Conservation (phyloP, 2,797 vertebrate genomes). For the Nannoperca australis region DNA sequence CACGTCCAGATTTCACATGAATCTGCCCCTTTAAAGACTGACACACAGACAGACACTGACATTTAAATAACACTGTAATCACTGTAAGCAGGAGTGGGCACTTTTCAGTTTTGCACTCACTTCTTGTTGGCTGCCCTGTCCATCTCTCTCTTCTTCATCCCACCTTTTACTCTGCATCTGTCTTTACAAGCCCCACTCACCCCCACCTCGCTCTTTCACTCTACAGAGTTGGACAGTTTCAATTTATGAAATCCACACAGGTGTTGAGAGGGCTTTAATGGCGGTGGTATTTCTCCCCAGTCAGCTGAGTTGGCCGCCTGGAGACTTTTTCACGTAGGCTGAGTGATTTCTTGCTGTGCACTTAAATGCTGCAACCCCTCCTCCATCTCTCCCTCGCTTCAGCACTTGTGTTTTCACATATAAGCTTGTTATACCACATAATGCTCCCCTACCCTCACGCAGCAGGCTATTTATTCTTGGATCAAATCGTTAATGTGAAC, state of each 20-base stretch:
- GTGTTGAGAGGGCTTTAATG: constrained; percentile 73
- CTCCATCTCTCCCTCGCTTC: constrained; percentile 39
- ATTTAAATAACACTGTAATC: constrained; percentile 74
- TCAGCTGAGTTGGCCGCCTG: constrained; percentile 60
- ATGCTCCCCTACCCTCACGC: constrained; percentile 48
- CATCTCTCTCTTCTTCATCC: constrained; percentile 41
- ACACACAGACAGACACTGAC: constrained; percentile 55
- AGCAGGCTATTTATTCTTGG: constrained; percentile 60
- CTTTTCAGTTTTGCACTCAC: constrained; percentile 51
- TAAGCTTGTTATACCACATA: constrained; percentile 74
- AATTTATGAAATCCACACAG: constrained; percentile 75
- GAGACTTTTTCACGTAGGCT: constrained; percentile 58
- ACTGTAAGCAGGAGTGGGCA: constrained; percentile 50
- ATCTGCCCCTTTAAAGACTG: constrained; percentile 42
- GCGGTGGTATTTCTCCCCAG: constrained; percentile 59
- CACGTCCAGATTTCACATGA: constrained; percentile 39
- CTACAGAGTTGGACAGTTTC: constrained; percentile 65
- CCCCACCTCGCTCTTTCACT: constrained; percentile 23
- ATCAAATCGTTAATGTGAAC: constrained; percentile 66
- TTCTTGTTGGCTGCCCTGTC: constrained; percentile 57
- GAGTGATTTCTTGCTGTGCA: constrained; percentile 76
- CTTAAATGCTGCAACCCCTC: constrained; percentile 61
- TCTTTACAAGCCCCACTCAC: constrained; percentile 28
- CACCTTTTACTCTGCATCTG: constrained; percentile 52
- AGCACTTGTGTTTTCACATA: constrained; percentile 71